phyloP scores from a whole-genome alignment of 2,113 vertebrate genomes.

The Plectropomus leopardus region DNA sequence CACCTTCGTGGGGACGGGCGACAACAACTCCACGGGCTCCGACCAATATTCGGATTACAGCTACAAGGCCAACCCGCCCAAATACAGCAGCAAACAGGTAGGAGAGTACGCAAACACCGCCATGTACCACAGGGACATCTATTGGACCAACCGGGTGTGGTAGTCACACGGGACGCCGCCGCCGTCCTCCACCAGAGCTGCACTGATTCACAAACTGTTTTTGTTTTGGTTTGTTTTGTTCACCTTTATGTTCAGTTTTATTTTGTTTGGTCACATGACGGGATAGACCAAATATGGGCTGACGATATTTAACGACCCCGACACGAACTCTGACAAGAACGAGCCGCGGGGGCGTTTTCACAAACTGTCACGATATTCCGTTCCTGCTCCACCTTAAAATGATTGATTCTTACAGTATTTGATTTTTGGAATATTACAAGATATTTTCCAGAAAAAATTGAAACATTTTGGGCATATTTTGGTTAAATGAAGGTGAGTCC shows the following conservation, averaged over 20 bases:
- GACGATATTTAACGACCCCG: slow-evolving; percentile 36
- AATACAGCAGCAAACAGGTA: slow-evolving; percentile 99
- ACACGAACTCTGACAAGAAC: slow-evolving; percentile 30
- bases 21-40: slow-evolving; percentile 97
- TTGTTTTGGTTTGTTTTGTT: slow-evolving; percentile 61
- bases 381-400: not conserved
- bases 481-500: slow-evolving; percentile 22
- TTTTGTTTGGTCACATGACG: slow-evolving; percentile 57
- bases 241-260: slow-evolving; percentile 56
- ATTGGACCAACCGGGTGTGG: slow-evolving; percentile 94
- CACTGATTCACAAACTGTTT: slow-evolving; percentile 69
- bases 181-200: slow-evolving; percentile 76
- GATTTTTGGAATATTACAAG: not conserved
- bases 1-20: slow-evolving; percentile 98
- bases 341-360: not conserved
- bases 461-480: not conserved
- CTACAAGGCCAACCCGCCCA: slow-evolving; percentile 98
- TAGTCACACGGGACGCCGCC: slow-evolving; percentile 77
- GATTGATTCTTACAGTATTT: slow-evolving; percentile 15
- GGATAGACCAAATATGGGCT: slow-evolving; percentile 71
- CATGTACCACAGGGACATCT: slow-evolving; percentile 83
- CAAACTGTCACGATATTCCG: not conserved
- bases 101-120: slow-evolving; percentile 93
- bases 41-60: slow-evolving; percentile 99
- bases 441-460: no score